Evolutionary conservation across 2,888 invertebrate genomes (phyloP), one percentile per base, ranked within the genome.

Genomic region (Pristionchus maxplancki): DNA sequence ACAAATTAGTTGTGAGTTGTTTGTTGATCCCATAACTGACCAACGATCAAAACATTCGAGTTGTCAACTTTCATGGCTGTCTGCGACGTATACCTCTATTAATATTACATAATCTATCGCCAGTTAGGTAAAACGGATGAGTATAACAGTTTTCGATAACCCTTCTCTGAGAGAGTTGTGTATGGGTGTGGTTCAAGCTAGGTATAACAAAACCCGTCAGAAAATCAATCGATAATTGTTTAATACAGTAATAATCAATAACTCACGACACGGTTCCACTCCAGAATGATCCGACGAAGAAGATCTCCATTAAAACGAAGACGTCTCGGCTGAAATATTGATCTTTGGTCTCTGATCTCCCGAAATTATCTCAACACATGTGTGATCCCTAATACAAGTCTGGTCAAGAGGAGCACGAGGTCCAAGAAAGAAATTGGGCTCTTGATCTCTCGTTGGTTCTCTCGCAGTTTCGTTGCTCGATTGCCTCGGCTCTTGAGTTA

Each of bases 251-350:
- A 5, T 11, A 83, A 83, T 83, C 50, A 9, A 53, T 53, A 85
- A 85, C 85, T 85, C 62, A 85, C 85, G 85, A 85, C 3, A 85
- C 86, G 5, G 50, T 87, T 0, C 86, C 86, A 24, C 71, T 87
- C 93, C 93, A 93, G 90, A 93, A 93, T 37, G 90, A 90, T 31
- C 92, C 93, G 40, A 92, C 91, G 91, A 93, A 92, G 88, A 93
- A 93, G 13, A 92, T 90, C 74, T 93, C 93, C 58, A 93, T 90
- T 4, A 92, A 87, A n/a, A 89, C 89, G n/a, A 93, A 90, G 83
- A 93, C 90, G 62, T 93, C 93, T 5, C 93, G 93, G 83, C 93
- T 93, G 90, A 62, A 93, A 90, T 34, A 28, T 67, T 8, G 62
- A 20, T 34, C 34, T 81, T 28, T 48, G 24, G 37, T 40, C 71